phyloP scores from a whole-genome alignment of 2,113 vertebrate species.

The Cyanoderma ruficeps region DNA sequence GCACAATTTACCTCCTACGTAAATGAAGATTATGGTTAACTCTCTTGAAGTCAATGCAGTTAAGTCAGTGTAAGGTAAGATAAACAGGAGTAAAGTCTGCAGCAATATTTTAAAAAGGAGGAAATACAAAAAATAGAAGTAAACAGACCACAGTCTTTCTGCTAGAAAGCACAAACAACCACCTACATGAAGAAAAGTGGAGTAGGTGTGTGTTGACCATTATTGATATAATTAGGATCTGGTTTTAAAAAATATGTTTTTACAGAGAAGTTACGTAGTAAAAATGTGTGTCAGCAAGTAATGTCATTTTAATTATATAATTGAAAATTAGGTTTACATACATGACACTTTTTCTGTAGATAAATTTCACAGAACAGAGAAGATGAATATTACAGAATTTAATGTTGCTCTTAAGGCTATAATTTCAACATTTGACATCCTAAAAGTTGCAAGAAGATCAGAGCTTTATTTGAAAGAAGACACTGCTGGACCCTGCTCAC shows the following conservation, averaged over 20 bases:
- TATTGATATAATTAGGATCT: constrained; percentile 8
- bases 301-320: background rate
- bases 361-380: background rate
- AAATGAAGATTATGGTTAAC: constrained; percentile 35
- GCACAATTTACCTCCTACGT: constrained; percentile 38
- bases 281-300: background rate
- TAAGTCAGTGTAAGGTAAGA: background rate
- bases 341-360: background rate
- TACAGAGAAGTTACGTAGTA: background rate
- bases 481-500: background rate
- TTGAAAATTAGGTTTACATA: background rate
- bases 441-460: background rate
- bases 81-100: background rate
- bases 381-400: background rate
- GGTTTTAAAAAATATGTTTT: background rate
- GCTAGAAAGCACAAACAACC: background rate
- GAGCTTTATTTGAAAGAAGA: background rate
- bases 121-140: background rate
- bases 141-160: constrained; percentile 26
- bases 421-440: background rate
- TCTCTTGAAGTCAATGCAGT: constrained; percentile 7
- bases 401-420: background rate
- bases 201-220: constrained; percentile 39
- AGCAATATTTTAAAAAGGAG: background rate
- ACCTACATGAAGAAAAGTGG: constrained; percentile 25